These are phyloP conservation scores for Spisula subtruncata DNA, from an alignment of 2,888 invertebrate species.

Conservation along the genomic window DNA sequence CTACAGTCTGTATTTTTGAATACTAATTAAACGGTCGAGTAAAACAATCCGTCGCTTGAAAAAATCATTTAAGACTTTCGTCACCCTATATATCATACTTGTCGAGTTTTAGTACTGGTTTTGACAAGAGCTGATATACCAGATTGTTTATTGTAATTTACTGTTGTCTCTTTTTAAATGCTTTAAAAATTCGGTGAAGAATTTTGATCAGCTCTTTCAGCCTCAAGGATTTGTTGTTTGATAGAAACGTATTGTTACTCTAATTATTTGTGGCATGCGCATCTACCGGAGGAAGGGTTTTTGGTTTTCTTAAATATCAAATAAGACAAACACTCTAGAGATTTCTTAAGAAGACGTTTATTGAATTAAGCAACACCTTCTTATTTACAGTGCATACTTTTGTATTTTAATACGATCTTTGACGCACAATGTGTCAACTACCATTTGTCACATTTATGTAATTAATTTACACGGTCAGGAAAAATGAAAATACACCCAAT, in stretches of 20 bases:
- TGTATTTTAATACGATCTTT: not conserved
- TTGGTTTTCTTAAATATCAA: not conserved
- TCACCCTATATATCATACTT: conserved; percentile 68
- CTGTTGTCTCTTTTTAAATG: conserved; percentile 36
- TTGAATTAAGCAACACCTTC: not conserved
- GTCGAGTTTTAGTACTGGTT: conserved; percentile 50
- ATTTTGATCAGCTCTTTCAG: conserved; percentile 16
- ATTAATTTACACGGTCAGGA: not conserved
- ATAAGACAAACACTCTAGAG: not conserved
- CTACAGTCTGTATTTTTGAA: conserved; percentile 6
- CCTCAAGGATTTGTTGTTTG: conserved; percentile 26
- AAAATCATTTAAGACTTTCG: conserved; percentile 58
- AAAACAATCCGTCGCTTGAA: conserved; percentile 9
- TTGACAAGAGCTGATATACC: conserved; percentile 65
- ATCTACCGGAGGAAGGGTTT: not conserved
- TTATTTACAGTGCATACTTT: not conserved
- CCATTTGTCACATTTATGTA: not conserved
- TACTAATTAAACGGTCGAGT: conserved; percentile 8
- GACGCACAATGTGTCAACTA: not conserved
- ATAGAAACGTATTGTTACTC: conserved; percentile 31
- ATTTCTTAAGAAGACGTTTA: not conserved
- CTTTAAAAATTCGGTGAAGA: conserved; percentile 23
- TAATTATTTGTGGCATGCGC: not conserved
- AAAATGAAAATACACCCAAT: not conserved
- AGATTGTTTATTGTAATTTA: conserved; percentile 57